These are phyloP conservation scores for Neoscelio sp. DNA, from an alignment of 2,888 invertebrate genomes.

Conservation along the genomic window DNA sequence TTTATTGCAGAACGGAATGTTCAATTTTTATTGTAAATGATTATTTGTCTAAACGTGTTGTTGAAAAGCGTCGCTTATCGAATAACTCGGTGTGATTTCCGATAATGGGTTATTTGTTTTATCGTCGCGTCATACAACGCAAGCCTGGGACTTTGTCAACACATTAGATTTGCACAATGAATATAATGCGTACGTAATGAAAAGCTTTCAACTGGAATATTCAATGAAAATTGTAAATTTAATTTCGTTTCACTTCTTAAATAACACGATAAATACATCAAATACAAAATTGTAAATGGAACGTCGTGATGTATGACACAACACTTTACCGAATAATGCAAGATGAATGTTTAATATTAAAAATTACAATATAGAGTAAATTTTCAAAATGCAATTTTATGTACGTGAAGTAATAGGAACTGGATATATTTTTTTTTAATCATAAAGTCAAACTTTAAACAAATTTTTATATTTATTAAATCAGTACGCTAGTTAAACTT, in stretches of 20 bases:
- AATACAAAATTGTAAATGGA: too few species aligned
- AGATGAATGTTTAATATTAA: too few species aligned
- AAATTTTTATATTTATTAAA: too few species aligned
- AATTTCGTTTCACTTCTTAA: too few species aligned
- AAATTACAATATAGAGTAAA: too few species aligned
- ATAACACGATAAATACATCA: neutral
- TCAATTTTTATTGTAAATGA: slow-evolving; percentile 25
- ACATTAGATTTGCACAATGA: slow-evolving; percentile 19
- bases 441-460: too few species aligned
- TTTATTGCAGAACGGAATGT: slow-evolving; percentile 53
- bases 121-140: slow-evolving; percentile 40
- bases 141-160: slow-evolving; percentile 17
- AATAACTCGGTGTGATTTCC: slow-evolving; percentile 31
- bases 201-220: slow-evolving; percentile 8
- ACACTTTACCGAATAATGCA: too few species aligned
- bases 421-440: too few species aligned
- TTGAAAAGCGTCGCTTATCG: slow-evolving; percentile 38
- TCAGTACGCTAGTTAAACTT: too few species aligned
- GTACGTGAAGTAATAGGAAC: too few species aligned
- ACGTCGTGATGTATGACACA: too few species aligned
- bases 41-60: slow-evolving; percentile 16
- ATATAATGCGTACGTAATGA: slow-evolving; percentile 5
- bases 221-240: neutral
- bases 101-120: slow-evolving; percentile 48
- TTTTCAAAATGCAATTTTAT: too few species aligned